These are phyloP conservation scores for Priocnemis perturbator DNA, from an alignment of 2,888 invertebrate genomes.

Conservation along the genomic window DNA sequence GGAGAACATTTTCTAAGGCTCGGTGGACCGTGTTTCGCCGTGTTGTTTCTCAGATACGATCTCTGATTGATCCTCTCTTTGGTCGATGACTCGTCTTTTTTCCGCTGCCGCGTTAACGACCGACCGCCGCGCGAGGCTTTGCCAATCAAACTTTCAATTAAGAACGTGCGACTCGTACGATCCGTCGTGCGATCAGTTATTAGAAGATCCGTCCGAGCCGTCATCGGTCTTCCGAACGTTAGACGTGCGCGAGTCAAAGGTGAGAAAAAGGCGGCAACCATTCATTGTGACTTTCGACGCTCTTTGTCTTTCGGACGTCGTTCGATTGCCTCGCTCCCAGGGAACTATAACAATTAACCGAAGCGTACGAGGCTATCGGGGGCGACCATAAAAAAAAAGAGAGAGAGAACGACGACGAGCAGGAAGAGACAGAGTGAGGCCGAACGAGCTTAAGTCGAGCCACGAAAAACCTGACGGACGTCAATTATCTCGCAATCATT, in stretches of 20 bases:
- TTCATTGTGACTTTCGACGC: conserved; percentile 35
- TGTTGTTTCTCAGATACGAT: conserved; percentile 5
- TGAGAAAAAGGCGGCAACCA: conserved; percentile 15
- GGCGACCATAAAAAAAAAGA: neutral
- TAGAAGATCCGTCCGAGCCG: conserved; percentile 30
- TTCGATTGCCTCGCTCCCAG: conserved; percentile 22
- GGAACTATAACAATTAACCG: conserved; percentile 49
- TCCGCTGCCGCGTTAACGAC: conserved; percentile 30
- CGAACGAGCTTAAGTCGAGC: conserved; percentile 13
- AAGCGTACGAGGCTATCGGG: conserved; percentile 26
- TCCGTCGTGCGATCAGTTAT: conserved; percentile 25
- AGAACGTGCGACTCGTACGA: conserved; percentile 4
- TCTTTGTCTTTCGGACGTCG: conserved; percentile 36
- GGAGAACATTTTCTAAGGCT: too few relatives aligned
- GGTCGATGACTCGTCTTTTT: neutral
- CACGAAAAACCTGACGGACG: conserved; percentile 39
- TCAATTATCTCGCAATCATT: conserved; percentile 50
- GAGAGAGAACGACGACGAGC: neutral
- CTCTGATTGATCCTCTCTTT: neutral
- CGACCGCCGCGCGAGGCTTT: conserved; percentile 11
- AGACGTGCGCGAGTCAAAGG: conserved; percentile 7
- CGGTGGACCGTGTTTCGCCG: conserved; percentile 18
- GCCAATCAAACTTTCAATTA: conserved; percentile 48
- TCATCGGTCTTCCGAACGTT: conserved; percentile 16
- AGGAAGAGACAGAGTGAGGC: conserved; percentile 5